These are phyloP conservation scores for Callospermophilus lateralis DNA, from an alignment of 2,113 vertebrate species.

Conservation along the genomic window DNA sequence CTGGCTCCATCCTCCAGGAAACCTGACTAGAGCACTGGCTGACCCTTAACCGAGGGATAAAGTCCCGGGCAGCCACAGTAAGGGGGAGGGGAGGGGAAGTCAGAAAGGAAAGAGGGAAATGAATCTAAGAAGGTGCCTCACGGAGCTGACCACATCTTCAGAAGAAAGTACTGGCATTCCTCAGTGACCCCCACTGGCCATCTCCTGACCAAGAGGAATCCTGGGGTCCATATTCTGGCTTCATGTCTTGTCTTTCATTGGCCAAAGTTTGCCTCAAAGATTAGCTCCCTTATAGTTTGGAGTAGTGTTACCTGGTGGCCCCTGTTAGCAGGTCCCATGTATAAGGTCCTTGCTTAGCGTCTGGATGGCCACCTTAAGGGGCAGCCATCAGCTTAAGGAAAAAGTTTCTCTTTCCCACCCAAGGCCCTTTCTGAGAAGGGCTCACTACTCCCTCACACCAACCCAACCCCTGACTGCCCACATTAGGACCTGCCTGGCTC, in stretches of 20 bases:
- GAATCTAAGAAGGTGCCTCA: neutral
- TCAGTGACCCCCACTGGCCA: rapidly evolving
- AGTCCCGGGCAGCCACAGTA: neutral
- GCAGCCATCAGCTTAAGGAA: too few relatives aligned
- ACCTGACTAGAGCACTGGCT: neutral
- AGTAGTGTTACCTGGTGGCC: neutral
- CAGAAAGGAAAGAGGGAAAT: too few relatives aligned
- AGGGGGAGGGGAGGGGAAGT: neutral
- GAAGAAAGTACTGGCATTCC: neutral
- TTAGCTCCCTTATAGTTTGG: neutral
- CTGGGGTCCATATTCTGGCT: rapidly evolving
- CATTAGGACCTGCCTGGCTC: too few relatives aligned
- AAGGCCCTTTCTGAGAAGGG: too few relatives aligned
- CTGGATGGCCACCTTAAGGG: too few relatives aligned
- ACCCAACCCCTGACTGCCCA: too few relatives aligned
- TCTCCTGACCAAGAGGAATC: neutral
- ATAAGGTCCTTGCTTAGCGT: too few relatives aligned
- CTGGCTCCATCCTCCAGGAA: neutral
- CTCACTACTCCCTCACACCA: too few relatives aligned
- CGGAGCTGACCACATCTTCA: neutral
- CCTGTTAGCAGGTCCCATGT: neutral
- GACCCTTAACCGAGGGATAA: neutral
- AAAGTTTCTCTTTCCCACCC: too few relatives aligned
- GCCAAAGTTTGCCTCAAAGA: neutral
- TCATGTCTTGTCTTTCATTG: neutral